phyloP scores from a whole-genome alignment of 2,113 vertebrate species.

The Gobio gobio region DNA sequence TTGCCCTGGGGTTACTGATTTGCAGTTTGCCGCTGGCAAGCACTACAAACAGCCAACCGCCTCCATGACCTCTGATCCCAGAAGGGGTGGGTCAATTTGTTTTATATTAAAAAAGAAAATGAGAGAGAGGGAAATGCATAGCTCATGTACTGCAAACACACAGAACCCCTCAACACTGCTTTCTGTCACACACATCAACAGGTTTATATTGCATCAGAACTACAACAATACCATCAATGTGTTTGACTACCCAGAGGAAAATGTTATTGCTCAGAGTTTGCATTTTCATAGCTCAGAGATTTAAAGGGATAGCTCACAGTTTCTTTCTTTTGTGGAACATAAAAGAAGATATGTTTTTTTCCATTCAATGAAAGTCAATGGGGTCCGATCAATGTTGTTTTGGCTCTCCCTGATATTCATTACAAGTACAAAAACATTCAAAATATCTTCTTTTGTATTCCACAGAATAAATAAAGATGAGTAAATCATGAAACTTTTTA shows the following conservation, averaged over 20 bases:
- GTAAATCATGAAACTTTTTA: neutral
- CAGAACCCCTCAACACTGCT: conserved; percentile 21
- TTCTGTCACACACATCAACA: conserved; percentile 36
- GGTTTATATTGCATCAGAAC: neutral
- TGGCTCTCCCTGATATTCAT: neutral
- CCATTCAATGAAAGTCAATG: neutral
- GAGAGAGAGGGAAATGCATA: neutral
- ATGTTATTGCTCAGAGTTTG: neutral
- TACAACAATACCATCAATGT: neutral
- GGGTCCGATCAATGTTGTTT: neutral
- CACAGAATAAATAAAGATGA: neutral
- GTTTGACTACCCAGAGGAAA: neutral
- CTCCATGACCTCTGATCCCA: conserved; percentile 36
- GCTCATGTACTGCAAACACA: neutral
- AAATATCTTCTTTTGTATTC: neutral
- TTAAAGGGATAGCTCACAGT: neutral
- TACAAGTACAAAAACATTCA: neutral
- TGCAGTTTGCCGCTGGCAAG: conserved; percentile 59
- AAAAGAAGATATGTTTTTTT: neutral
- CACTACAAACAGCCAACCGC: conserved; percentile 50
- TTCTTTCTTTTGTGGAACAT: neutral
- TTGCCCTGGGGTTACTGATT: conserved; percentile 56
- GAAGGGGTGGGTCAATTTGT: conserved; percentile 25
- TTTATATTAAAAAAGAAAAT: conserved; percentile 16
- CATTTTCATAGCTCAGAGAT: neutral